Percentiles rank a stretch among this genome's conserved stretches.
These are phyloP conservation scores for Agrilus biguttatus DNA, from an alignment of 2,888 invertebrate species.

Conservation along the genomic window DNA sequence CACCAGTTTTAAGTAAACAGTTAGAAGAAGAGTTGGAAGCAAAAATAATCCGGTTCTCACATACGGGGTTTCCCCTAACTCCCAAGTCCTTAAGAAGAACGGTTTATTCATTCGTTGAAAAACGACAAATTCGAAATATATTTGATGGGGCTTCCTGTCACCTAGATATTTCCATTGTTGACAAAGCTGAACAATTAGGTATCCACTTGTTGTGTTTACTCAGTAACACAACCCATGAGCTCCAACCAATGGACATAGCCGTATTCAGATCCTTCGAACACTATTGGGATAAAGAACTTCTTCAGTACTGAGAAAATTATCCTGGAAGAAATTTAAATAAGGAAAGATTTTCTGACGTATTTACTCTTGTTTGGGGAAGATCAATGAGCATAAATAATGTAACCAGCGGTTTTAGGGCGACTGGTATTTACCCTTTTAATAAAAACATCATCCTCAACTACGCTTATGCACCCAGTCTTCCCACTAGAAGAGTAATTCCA, in stretches of 20 bases:
- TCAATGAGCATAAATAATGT: constrained; percentile 8
- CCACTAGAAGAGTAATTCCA: too few species aligned
- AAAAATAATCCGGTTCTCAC: constrained; percentile 11
- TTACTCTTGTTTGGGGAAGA: constrained; percentile 11
- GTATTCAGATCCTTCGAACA: constrained; percentile 19
- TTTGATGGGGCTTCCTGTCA: constrained; percentile 20
- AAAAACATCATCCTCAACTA: constrained; percentile 8
- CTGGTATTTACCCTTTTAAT: constrained; percentile 11
- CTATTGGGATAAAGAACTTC: constrained; percentile 21
- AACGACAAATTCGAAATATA: too few species aligned
- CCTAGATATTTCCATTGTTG: constrained; percentile 17
- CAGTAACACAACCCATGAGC: constrained; percentile 22
- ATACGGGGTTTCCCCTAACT: neutral
- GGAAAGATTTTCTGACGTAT: constrained; percentile 14
- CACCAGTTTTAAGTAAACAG: neutral
- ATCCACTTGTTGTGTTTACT: constrained; percentile 21
- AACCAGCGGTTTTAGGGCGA: constrained; percentile 13
- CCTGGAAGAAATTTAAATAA: constrained; percentile 3
- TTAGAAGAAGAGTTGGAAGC: too few species aligned
- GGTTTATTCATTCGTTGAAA: too few species aligned
- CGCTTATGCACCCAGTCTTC: constrained; percentile 11
- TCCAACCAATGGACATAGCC: constrained; percentile 22
- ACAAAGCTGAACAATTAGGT: constrained; percentile 14
- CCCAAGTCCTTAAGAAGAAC: too few species aligned
- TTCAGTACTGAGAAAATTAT: constrained; percentile 15